Conservation (phyloP, 2,888 invertebrate genomes). For the Prosopocoilus inquinatus region DNA sequence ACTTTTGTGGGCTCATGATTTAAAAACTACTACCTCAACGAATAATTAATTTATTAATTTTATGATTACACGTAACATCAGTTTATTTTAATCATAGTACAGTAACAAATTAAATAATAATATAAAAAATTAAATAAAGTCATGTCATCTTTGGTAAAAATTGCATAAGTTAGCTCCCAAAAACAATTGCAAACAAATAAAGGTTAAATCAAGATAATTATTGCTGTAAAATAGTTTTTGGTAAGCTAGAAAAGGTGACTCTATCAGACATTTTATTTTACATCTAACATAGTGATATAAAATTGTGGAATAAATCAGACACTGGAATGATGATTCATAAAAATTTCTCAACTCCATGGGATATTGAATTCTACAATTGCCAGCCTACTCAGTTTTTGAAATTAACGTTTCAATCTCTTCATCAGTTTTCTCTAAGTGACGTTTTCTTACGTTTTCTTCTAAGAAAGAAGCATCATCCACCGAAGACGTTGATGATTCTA, state of each 20-base stretch:
- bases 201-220: neutral
- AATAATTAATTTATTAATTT: too few relatives aligned
- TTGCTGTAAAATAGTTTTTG: neutral
- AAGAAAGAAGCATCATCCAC: conserved; percentile 14
- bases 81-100: neutral
- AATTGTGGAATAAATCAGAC: too few relatives aligned
- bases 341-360: neutral
- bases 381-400: neutral
- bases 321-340: neutral
- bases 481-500: conserved; percentile 16
- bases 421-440: conserved; percentile 1
- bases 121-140: neutral
- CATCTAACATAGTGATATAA: too few relatives aligned
- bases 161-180: neutral
- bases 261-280: too few relatives aligned
- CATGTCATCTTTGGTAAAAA: conserved; percentile 17
- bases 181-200: neutral
- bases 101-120: neutral
- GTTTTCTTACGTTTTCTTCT: conserved; percentile 12
- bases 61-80: too few relatives aligned
- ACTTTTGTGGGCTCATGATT: too few relatives aligned
- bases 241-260: too few relatives aligned
- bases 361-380: neutral
- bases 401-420: neutral
- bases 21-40: too few relatives aligned